Evolutionary conservation across 53 echinoderm and acorn worm genomes (phyloP), one percentile per base, ranked within the genome.

Genomic region (Hippasteria phrygiana): DNA sequence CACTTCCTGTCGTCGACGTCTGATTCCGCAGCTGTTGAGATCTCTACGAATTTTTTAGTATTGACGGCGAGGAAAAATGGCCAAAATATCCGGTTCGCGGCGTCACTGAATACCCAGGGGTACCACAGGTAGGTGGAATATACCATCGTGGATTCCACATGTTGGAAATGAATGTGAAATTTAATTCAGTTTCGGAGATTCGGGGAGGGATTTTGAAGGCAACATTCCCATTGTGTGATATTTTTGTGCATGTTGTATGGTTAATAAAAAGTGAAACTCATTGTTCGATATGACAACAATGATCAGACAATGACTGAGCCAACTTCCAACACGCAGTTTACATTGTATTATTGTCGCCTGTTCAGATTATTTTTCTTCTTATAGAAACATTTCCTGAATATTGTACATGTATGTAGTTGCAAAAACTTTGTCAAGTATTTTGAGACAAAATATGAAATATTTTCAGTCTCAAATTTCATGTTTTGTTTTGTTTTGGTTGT

Each of bases 1-100:
- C 53, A 85, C 85, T 85, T 85, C 85, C 85, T 70, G 85, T 83
- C 55, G 40, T 28, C 62, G 27, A 40, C 34, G 47, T 38, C 56
- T 56, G 22, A 33, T 36, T 48, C 50, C 69, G 70, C 70, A 85
- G 69, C 71, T 69, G 71, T 66, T 83, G 29, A 18, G 28, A 43
- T 24, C 26, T 39, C 32, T 31, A 27, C 67, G 12, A 41, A 22
- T 20, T 83, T 17, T 14, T 43, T 1, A 13, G 18, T 28, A 20
- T 16, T 27, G 56, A 55, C 24, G 37, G 9, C 9, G 0, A 1
- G 2, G 33, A 45, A 47, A n/a, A 43, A 43, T 67, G 34, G 65
- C 50, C 75, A 29, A 47, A 75, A 75, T 75, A 75, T 75, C 75
- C 47, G 75, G 75, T 32, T 48, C 29, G 47, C 4, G 10, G 13